These are phyloP conservation scores for Coboldia fuscipes DNA, from an alignment of 1,140 invertebrate genomes.

Conservation along the genomic window DNA sequence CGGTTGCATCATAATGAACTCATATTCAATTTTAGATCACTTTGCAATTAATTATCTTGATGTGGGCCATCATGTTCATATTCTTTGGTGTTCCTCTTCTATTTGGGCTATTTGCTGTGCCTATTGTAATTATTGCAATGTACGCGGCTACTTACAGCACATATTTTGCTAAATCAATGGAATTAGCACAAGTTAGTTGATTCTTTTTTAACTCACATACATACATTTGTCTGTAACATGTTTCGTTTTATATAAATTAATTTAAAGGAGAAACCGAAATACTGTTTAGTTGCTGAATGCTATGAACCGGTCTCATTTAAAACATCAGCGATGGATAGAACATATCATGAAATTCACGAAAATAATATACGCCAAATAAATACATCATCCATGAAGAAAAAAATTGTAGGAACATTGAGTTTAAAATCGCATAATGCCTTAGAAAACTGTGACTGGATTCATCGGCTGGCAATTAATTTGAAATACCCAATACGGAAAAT, in stretches of 20 bases:
- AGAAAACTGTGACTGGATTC: constrained; percentile 19
- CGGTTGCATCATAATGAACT: background rate
- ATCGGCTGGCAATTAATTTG: constrained; percentile 15
- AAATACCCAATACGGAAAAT: constrained; percentile 15
- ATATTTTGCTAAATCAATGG: constrained; percentile 17
- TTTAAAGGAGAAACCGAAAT: constrained; percentile 12
- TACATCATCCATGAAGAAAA: background rate
- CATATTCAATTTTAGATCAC: constrained; percentile 12
- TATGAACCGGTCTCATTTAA: constrained; percentile 19
- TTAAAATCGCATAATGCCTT: constrained; percentile 15
- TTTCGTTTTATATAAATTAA: background rate
- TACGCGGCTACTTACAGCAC: constrained; percentile 17
- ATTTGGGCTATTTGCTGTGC: constrained; percentile 16
- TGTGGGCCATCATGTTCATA: constrained; percentile 21
- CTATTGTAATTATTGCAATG: constrained; percentile 14
- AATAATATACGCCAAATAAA: constrained; percentile 10
- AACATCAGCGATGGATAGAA: constrained; percentile 13
- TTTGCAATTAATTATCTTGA: constrained; percentile 18
- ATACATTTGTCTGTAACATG: background rate
- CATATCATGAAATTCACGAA: constrained; percentile 15
- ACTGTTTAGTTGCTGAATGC: constrained; percentile 16
- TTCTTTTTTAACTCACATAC: no score
- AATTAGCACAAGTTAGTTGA: constrained; percentile 12
- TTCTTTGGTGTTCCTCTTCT: constrained; percentile 17
- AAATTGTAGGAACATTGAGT: constrained; percentile 12